phyloP scores from a whole-genome alignment of 2,113 vertebrate genomes.

The Antechinus stuartii region DNA sequence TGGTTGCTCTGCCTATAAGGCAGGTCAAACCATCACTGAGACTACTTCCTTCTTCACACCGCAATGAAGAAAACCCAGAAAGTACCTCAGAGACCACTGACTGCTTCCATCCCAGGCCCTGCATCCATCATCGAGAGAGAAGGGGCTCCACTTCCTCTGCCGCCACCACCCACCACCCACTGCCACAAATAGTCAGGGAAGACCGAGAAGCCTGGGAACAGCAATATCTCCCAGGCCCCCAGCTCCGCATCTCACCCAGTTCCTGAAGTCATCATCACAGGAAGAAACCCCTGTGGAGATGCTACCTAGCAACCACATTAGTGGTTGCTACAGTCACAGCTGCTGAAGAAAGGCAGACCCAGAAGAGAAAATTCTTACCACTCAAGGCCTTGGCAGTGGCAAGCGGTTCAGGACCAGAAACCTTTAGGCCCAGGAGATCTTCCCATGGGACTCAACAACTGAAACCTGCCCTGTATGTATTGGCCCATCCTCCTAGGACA shows the following conservation, averaged over 20 bases:
- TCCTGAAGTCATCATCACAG: neutral
- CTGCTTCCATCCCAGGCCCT: neutral
- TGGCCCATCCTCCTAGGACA: neutral
- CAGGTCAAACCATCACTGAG: neutral
- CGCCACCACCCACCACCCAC: no score
- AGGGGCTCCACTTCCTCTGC: neutral
- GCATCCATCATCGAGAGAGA: neutral
- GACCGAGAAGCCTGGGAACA: neutral
- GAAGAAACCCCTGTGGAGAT: neutral
- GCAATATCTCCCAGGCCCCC: neutral
- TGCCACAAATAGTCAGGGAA: neutral
- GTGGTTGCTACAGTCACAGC: neutral
- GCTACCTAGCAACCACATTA: neutral
- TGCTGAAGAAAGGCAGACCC: neutral
- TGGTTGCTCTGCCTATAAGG: neutral
- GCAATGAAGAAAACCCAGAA: neutral
- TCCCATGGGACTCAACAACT: neutral
- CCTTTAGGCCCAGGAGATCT: neutral
- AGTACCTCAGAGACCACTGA: neutral
- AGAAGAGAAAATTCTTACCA: neutral
- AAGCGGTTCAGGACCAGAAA: neutral
- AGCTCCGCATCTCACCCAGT: neutral
- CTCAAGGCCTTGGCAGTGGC: neutral
- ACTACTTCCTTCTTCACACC: neutral
- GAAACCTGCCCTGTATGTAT: neutral